Base-by-base conservation (phyloP, 2,797 vertebrate genomes). In the Helicolenus hilgendorfi region DNA sequence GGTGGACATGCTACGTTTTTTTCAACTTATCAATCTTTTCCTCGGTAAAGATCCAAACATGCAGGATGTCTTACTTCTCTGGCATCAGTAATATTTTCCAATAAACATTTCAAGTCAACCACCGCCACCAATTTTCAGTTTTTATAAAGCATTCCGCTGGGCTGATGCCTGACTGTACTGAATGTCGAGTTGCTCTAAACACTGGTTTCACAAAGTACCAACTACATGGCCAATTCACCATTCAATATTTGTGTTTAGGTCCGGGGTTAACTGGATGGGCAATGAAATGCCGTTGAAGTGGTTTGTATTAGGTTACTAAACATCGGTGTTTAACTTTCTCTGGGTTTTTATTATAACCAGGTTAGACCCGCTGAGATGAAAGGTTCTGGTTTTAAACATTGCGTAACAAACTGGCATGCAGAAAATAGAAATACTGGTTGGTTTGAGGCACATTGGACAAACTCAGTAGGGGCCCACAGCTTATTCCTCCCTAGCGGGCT, bases 291-390 rank as follows among this genome's bases (percentile, higher is more conserved):
- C 2, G 4, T 8, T 89, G 71, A 83, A 84, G 76, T 85, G 75
- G 69, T 88, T 63, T 75, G 55, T 31, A 26, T 87, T 72, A 41
- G 15, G 45, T 86, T 88, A 83, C 84, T 62, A 72, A 83, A 85
- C 84, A 80, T 11, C 27, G 29, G 33, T 69, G 65, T 81, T 87
- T 65, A 18, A 72, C 11, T 77, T 55, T 20, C 65, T 26, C 62
- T 75, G 70, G 70, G 29, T 75, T 59, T 84, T 85, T 79, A 77
- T 77, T 75, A 24, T 49, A 75, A 72, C 69, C 22, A 53, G 24
- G n/a, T 87, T 67, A 62, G n/a, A 55, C 7, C 35, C 15, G 6
- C 9, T 64, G 59, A 71, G 65, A 77, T 36, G 67, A 18, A 55
- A 53, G 53, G 10, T 60, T 73, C 27, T 45, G 73, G 33, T 70